A percentile compares a stretch with the other conserved stretches of the same genome.
Conservation (phyloP, 2,888 invertebrate genomes). For the Coenonympha glycerion region DNA sequence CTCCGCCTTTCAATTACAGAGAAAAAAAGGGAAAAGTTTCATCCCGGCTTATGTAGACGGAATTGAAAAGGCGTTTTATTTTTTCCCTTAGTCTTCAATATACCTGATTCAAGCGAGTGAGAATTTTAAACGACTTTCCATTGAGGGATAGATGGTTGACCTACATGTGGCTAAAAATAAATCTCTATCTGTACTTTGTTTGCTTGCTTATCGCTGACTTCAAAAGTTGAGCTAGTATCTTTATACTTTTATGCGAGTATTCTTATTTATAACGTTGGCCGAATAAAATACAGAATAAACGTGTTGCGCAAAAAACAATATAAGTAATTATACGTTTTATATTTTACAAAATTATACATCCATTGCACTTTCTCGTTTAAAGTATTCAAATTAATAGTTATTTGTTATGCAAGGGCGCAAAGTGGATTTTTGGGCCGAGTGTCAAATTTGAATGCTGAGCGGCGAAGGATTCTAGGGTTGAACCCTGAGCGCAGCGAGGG, state of each 20-base stretch:
- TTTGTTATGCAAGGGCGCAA: too few relatives aligned
- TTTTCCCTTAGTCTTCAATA: conserved; percentile 2
- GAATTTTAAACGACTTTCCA: conserved; percentile 22
- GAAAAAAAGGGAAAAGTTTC: conserved; percentile 6
- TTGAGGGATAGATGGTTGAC: conserved; percentile 19
- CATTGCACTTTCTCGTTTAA: not conserved
- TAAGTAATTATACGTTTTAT: not conserved
- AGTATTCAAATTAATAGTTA: too few relatives aligned
- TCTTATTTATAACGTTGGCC: not conserved
- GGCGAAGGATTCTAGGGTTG: too few relatives aligned
- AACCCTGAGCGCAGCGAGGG: too few relatives aligned
- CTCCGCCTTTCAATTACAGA: conserved; percentile 13
- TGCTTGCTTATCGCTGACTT: not conserved
- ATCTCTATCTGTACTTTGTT: conserved; percentile 7
- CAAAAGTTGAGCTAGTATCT: not conserved
- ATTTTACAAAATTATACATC: not conserved
- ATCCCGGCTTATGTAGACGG: conserved; percentile 16
- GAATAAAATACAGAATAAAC: too few relatives aligned
- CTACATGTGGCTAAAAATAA: conserved; percentile 18
- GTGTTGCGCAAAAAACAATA: too few relatives aligned
- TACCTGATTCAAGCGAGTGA: conserved; percentile 18
- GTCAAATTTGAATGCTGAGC: too few relatives aligned
- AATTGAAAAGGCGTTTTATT: conserved; percentile 17
- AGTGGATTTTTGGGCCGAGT: too few relatives aligned
- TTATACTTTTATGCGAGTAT: not conserved